Evolutionary conservation across 92 coral and sea anemone species (phyloP), one percentile per base, ranked within the genome.

Genomic region (Porites divaricata): DNA sequence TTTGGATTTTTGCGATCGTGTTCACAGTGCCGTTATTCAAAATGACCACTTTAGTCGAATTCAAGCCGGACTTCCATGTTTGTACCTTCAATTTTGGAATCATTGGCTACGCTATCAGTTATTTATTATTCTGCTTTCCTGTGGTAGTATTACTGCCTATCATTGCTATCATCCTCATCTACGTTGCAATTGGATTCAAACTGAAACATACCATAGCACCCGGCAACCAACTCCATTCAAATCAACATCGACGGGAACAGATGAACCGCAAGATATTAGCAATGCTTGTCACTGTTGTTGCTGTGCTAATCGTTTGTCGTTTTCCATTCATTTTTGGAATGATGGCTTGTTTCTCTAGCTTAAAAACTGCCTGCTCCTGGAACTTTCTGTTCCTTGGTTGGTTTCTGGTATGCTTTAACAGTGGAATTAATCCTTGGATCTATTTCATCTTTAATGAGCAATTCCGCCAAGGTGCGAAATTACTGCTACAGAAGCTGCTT

Each of bases 181-280:
- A 94, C 76, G 26, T 85, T 8, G 95, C 95, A 12, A 92, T 94
- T 58, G 90, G 85, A 24, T 3, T 92, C 4, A 94, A 89, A 77
- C 90, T 94, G 9, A 76, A 69, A n/a, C 88, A 80, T 8, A 87
- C 78, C 20, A 74, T 80, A 41, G 86, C 89, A 1, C 93, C 93
- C 1, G 98, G 95, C 20, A 78, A 94, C 80, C 85, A 83, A 22
- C 78, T 86, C 13, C 90, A 79, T 50, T 84, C 86, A 35, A 92
- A 76, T 70, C 85, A 67, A 5, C 93, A 88, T 23, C 81, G 75
- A 49, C 76, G 89, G 25, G 85, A 88, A 48, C 87, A 83, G 22
- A 89, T 87, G 75, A 94, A 90, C 64, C 88, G 77, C 57, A 89
- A 88, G 58, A 87, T 87, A 9, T 64, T 86, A 16, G n/a, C 78